Evolutionary conservation across 37 sponge, comb jelly and placozoan genomes (phyloP).

Genomic region (Beroe forskalii): DNA sequence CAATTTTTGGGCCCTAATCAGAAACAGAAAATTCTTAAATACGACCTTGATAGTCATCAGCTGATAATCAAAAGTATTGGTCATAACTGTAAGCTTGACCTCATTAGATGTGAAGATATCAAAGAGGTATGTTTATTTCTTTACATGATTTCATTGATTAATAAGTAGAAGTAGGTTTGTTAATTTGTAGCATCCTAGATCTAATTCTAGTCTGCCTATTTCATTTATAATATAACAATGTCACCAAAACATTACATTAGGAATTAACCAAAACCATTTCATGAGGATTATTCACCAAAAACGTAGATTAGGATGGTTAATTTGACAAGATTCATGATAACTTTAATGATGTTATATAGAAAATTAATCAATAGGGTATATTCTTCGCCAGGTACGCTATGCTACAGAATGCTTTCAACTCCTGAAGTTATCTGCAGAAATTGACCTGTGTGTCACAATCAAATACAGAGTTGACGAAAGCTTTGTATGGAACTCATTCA

Average conservation of each 20-base stretch:
- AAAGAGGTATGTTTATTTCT: conserved; percentile 31
- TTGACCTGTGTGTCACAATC: neutral
- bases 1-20: conserved; percentile 9
- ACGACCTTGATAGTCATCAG: neutral
- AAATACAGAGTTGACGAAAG: neutral
- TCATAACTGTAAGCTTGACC: neutral
- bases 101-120: conserved; percentile 5
- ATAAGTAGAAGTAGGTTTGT: too few species aligned
- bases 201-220: neutral
- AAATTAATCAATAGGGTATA: too few species aligned
- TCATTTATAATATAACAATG: neutral
- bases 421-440: too few species aligned
- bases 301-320: too few species aligned
- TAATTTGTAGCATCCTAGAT: neutral
- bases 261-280: neutral
- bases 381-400: neutral
- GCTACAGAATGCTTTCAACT: conserved; percentile 16
- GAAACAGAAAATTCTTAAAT: neutral
- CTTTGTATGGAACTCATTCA: conserved; percentile 12
- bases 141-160: too few species aligned
- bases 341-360: neutral
- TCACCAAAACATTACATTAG: neutral
- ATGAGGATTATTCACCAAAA: too few species aligned
- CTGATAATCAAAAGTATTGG: neutral
- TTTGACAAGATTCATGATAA: too few species aligned